Evolutionary conservation across 2,888 invertebrate species (phyloP), one percentile per base, ranked within the genome.

Genomic region (Acanthosepion esculentum): DNA sequence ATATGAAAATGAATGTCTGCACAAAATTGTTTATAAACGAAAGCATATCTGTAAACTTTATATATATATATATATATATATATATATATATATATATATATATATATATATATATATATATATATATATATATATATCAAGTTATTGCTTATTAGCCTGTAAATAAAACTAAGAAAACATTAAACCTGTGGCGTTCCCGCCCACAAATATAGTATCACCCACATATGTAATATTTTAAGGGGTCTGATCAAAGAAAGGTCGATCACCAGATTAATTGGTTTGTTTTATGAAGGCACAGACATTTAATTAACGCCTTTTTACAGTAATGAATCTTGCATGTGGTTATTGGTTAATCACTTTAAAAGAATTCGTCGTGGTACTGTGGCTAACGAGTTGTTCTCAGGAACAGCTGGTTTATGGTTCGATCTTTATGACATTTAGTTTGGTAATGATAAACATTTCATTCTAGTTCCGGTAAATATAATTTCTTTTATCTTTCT

Each of bases 21-120:
- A 41, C 41, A 41, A 41, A 41, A 41, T 2, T 41, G 41, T 41
- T 41, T 41, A 41, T 64, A 29, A 23, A 29, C 64, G 26, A 20
- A 64, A 64, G 26, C 20, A 64, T 29, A 64, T 29, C 20, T 64
- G 29, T 7, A 8, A 3, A 23, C 41, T 41, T 41, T 41, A 41
- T 41, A 41, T 41, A 41, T 41, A 41, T 41, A 41, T 41, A 41
- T 41, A 41, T 41, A 41, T 41, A 41, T 41, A 41, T 41, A 18
- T 59, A 18, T 59, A 18, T 59, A 18, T 59, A 18, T 59, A 18
- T 59, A 59, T 59, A 64, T 64, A 64, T 64, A 64, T 64, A 64
- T 64, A 64, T 64, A 78, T n/a, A 78, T 78, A 78, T 78, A 78
- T 78, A 78, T 78, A 78, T 78, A n/a, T 78, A n/a, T 78, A 78